Base-by-base conservation (phyloP, 2,797 vertebrate genomes). In the Pachyuromys duprasi region DNA sequence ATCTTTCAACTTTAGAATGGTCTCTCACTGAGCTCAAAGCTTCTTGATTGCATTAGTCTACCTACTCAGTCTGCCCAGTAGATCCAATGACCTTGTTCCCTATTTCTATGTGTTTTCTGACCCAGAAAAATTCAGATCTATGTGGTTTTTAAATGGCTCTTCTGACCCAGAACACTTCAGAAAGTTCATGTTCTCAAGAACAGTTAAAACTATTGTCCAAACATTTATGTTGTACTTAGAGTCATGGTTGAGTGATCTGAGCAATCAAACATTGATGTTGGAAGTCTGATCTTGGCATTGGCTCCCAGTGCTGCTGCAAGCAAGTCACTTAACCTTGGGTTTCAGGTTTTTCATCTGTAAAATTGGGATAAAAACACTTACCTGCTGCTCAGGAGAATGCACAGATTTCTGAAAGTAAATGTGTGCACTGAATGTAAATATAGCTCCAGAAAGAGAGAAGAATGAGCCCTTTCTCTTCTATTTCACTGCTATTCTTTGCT, bases 301-400 rank as follows among this genome's bases (percentile, higher is more conserved):
- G 62, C 24, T 94, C 45, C 62, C 60, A 65, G 45, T 72, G 45
- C 15, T 69, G 15, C 63, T 81, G 49, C 65, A 86, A 87, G 69
- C 15, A 86, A 94, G 42, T 93, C 95, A 97, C 92, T 97, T 96
- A 96, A 97, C 86, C 93, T 92, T 76, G 49, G 45, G 69, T 65
- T 96, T 95, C 82, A 94, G 86, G 90, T 81, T 95, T 92, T 89
- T 95, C 94, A 91, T 96, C 95, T 97, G 82, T 91, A 96, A 96
- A 97, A 97, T 82, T 93, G 79, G 60, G 53, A 93, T 92, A 91
- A 96, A 97, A 97, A 89, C 70, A 92, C 39, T 97, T 94, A 94
- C 91, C 57, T 91, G 45, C n/a, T 86, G 88, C 67, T 67, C 42
- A 95, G 91, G 94, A 95, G 96, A 94, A 96, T 31, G 62, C 49